Base-by-base conservation (phyloP, 2,888 invertebrate genomes). In the Dasypogon diadema region DNA sequence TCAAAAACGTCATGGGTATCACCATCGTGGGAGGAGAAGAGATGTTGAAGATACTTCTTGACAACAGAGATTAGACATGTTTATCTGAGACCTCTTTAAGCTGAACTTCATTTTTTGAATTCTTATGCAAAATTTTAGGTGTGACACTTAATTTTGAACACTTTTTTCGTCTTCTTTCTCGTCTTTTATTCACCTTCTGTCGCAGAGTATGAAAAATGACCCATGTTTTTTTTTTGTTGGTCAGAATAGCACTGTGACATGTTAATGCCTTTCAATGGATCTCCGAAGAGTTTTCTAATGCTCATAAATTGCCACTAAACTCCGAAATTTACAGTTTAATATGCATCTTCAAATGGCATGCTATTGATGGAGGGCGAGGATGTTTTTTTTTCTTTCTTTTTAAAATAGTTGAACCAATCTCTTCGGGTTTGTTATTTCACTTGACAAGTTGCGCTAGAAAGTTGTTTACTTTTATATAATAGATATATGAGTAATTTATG, bases 91-190 rank as follows among this genome's bases (percentile, higher is more conserved):
- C 30, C 26, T 12, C 14, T 26, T 58, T 30, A 14, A 63, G 63
- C 37, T 42, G 12, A 63, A 22, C 37, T 63, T 63, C 42, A 70
- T 70, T 51, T 70, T 70, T 70, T 51, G 21, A 70, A 70, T 70
- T 70, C 70, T 70, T 70, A 70, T 70, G 70, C 70, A 70, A 70
- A 70, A 70, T 70, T 70, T 51, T 51, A 70, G 70, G 70, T 70
- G 70, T 70, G 70, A 70, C 70, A 70, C 51, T 51, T 70, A 51
- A 70, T 70, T 70, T 70, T 51, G 24, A 68, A 65, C 60, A 63
- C 26, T 63, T 63, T 63, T 63, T 42, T 42, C 34, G 16, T 37
- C 30, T 58, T 58, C 16, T 55, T 26, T 63, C 37, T 42, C 18
- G 22, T 14, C 14, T 14, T 63, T 63, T n/a, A n/a, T 42, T 42